Conservation (phyloP, 2,113 vertebrate genomes). For the Scolopax mira region DNA sequence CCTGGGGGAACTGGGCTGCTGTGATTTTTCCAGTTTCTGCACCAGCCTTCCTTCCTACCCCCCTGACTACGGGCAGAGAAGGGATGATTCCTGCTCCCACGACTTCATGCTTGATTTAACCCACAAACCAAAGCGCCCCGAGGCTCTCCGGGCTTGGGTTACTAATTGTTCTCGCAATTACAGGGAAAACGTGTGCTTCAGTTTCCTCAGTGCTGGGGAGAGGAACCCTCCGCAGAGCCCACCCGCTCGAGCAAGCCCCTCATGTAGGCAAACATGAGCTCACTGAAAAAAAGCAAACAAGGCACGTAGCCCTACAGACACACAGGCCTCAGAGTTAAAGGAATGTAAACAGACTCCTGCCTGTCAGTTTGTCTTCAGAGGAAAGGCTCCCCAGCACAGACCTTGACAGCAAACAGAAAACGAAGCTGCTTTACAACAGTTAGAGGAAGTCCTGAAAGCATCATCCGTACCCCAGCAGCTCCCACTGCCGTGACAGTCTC, state of each 20-base stretch:
- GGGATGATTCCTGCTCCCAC: constrained; percentile 2
- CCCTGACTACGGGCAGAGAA: not conserved
- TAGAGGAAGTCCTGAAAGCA: not conserved
- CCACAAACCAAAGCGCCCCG: not conserved
- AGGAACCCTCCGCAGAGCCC: not conserved
- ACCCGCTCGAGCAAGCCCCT: not conserved
- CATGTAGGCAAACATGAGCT: not conserved
- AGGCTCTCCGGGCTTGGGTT: constrained; percentile 17
- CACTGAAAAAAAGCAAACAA: not conserved
- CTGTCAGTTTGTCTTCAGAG: not conserved
- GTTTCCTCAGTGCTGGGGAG: not conserved
- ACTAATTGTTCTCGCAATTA: constrained; percentile 8
- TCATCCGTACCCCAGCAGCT: not conserved
- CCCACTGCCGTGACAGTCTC: not conserved
- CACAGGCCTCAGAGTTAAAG: not conserved
- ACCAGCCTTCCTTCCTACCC: not conserved
- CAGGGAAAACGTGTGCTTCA: not conserved
- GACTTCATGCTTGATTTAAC: constrained; percentile 39
- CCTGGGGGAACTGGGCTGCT: constrained; percentile 19
- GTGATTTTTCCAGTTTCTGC: constrained; percentile 40
- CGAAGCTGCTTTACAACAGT: not conserved
- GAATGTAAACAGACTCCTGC: not conserved
- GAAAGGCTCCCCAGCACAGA: not conserved
- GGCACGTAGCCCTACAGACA: not conserved
- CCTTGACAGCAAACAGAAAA: not conserved